Percentiles rank a stretch among this genome's conserved stretches.
These are phyloP conservation scores for Zygaena filipendulae DNA, from an alignment of 2,888 invertebrate species.

Conservation along the genomic window DNA sequence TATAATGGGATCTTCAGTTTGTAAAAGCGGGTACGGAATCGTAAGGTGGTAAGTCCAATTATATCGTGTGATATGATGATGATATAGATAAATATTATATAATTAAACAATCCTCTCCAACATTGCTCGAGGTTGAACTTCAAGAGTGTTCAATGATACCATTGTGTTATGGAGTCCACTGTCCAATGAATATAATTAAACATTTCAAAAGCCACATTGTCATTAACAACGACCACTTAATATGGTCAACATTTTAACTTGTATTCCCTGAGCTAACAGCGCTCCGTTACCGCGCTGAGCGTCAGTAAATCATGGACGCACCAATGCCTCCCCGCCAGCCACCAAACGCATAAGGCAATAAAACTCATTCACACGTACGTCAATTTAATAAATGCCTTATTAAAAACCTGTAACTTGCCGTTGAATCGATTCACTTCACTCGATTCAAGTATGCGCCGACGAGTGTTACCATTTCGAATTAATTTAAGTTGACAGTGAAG, in stretches of 20 bases:
- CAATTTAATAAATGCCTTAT: slow-evolving; percentile 60
- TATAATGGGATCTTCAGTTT: too few species aligned
- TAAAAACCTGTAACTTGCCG: slow-evolving; percentile 41
- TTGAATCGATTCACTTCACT: slow-evolving; percentile 38
- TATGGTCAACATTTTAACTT: slow-evolving; percentile 2
- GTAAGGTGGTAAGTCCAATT: too few species aligned
- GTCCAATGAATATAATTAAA: too few species aligned
- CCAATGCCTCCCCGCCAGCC: slow-evolving; percentile 40
- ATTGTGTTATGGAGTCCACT: too few species aligned
- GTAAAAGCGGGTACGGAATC: too few species aligned
- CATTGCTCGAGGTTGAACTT: too few species aligned
- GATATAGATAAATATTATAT: too few species aligned
- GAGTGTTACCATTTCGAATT: too few species aligned
- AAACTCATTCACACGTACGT: slow-evolving; percentile 66
- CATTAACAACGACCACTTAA: slow-evolving; percentile 4
- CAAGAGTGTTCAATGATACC: too few species aligned
- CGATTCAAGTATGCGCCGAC: slow-evolving; percentile 30
- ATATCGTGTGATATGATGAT: too few species aligned
- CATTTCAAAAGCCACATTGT: too few species aligned
- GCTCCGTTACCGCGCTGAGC: slow-evolving; percentile 17
- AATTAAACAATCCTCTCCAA: too few species aligned
- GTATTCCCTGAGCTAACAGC: slow-evolving; percentile 3
- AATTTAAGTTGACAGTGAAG: slow-evolving; percentile 44
- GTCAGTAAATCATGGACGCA: slow-evolving; percentile 54
- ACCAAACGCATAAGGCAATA: slow-evolving; percentile 54